Conservation (phyloP, 2,888 invertebrate genomes). For the Harpalus rubripes region DNA sequence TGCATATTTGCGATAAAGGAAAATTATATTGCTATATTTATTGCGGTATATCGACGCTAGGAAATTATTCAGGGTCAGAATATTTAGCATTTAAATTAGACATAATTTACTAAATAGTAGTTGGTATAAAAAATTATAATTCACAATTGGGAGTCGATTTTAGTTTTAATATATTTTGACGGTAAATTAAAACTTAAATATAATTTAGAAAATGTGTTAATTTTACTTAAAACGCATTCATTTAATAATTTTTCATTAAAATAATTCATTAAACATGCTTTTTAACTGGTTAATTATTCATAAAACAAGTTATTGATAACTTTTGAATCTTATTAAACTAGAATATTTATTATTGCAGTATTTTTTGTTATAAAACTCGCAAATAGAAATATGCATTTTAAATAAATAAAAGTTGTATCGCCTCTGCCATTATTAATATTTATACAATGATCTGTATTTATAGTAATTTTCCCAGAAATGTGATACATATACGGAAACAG, state of each 20-base stretch:
- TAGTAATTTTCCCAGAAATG: not conserved
- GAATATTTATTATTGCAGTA: not conserved
- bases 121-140: too few relatives aligned
- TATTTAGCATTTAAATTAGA: not conserved
- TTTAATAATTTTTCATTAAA: not conserved
- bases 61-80: not conserved
- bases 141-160: too few relatives aligned
- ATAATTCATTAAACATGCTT: not conserved
- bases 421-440: not conserved
- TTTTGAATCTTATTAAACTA: not conserved
- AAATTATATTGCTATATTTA: not conserved
- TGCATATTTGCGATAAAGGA: constrained; percentile 6
- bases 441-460: not conserved
- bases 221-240: too few relatives aligned
- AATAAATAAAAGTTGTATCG: not conserved
- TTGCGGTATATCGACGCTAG: not conserved
- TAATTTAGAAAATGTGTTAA: too few relatives aligned
- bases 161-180: too few relatives aligned
- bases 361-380: not conserved
- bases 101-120: not conserved
- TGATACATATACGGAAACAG: not conserved
- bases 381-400: not conserved
- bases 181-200: too few relatives aligned
- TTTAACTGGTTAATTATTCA: not conserved
- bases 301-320: not conserved